These are phyloP conservation scores for Dasypogon diadema DNA, from an alignment of 2,888 invertebrate genomes.

Conservation along the genomic window DNA sequence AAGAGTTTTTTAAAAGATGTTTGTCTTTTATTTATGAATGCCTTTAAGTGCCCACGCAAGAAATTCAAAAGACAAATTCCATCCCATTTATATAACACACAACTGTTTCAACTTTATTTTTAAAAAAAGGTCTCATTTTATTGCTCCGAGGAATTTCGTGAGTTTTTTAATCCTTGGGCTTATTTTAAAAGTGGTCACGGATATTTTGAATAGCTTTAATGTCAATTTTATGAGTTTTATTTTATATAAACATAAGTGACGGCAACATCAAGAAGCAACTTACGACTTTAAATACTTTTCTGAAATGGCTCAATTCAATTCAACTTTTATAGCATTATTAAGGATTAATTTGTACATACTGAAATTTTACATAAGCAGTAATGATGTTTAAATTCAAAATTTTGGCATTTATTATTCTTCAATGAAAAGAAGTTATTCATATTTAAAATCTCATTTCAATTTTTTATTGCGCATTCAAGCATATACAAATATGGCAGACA, in stretches of 20 bases:
- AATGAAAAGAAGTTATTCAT: too few species aligned
- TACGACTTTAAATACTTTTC: too few species aligned
- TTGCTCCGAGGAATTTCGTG: conserved; percentile 10
- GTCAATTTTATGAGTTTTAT: background rate
- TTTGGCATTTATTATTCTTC: too few species aligned
- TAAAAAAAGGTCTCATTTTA: conserved; percentile 36
- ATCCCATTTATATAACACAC: conserved; percentile 9
- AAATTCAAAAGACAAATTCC: conserved; percentile 8
- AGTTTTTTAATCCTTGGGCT: conserved; percentile 36
- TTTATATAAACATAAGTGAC: background rate
- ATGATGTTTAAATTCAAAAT: too few species aligned
- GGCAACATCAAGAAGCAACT: background rate
- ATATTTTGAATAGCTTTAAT: background rate
- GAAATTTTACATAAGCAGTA: too few species aligned
- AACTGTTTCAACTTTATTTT: conserved; percentile 18
- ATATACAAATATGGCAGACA: too few species aligned
- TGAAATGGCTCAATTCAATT: too few species aligned
- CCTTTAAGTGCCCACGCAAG: conserved; percentile 29
- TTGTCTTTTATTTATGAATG: conserved; percentile 29
- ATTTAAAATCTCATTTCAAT: too few species aligned
- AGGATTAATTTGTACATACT: too few species aligned
- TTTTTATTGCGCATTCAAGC: too few species aligned
- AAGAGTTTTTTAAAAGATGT: background rate
- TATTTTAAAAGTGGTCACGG: conserved; percentile 41
- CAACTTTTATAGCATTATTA: too few species aligned